A percentile compares a stretch with the other conserved stretches of the same genome.
Conservation (phyloP, 2,888 invertebrate genomes). For the Deilephila elpenor region DNA sequence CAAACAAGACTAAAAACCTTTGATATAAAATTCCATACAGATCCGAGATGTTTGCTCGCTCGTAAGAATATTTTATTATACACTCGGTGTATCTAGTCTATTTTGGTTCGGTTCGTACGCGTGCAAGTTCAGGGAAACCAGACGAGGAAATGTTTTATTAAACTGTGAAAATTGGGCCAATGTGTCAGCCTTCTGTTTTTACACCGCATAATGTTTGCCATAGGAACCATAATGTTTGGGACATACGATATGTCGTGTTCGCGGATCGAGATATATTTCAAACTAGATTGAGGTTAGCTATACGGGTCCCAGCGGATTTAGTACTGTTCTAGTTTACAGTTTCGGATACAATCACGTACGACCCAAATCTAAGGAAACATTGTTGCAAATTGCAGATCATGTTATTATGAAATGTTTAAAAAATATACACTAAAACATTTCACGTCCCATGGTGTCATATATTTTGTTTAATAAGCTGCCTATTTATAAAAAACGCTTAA, state of each 20-base stretch:
- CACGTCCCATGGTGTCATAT: not conserved
- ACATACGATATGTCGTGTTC: constrained; percentile 40
- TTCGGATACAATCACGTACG: constrained; percentile 68
- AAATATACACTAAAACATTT: not conserved
- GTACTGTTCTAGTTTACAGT: constrained; percentile 51
- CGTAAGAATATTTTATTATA: constrained; percentile 45
- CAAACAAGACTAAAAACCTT: not conserved
- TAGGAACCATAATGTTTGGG: constrained; percentile 46
- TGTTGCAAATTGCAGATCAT: constrained; percentile 54
- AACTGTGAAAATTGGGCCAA: constrained; percentile 68
- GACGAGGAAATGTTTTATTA: constrained; percentile 72
- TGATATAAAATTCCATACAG: not conserved
- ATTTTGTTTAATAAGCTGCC: not conserved
- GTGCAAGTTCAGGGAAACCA: constrained; percentile 80
- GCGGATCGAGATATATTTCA: constrained; percentile 47
- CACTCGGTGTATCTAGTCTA: constrained; percentile 61
- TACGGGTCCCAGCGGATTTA: constrained; percentile 57
- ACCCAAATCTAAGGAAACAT: constrained; percentile 62
- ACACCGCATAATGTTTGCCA: constrained; percentile 22
- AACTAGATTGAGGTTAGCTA: constrained; percentile 56
- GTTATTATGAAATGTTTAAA: constrained; percentile 44
- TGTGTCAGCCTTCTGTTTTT: constrained; percentile 54
- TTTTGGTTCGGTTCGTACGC: constrained; percentile 59
- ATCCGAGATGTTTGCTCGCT: constrained; percentile 4
- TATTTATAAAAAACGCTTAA: too few species aligned